Evolutionary conservation across 2,113 vertebrate species (phyloP), one percentile per base, ranked within the genome.

Genomic region (Anoplopoma fimbria): DNA sequence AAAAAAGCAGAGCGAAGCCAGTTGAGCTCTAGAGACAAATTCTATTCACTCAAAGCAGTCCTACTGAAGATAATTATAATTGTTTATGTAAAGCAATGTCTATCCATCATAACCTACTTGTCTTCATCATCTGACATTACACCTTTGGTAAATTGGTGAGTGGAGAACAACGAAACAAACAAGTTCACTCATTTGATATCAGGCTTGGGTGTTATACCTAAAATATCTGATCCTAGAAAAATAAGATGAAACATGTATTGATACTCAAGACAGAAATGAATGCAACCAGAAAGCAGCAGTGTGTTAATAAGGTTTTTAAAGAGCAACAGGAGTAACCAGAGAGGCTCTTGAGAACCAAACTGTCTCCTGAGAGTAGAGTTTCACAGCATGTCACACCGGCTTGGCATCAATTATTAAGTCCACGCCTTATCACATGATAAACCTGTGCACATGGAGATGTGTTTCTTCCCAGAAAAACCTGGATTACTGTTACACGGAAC

Each of bases 391-490:
- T 91, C 90, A 57, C 61, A 29, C 87, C 80, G 40, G 17, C 84
- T 84, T 53, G 36, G 47, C 77, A 95, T 96, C 77, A 93, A 95
- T 96, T 94, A 96, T 87, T 96, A 93, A 96, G 69, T 49, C 87
- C 81, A 87, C 75, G 69, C 75, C 47, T 65, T 69, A 86, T 85
- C 77, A 29, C 89, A 82, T 76, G 58, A 71, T 65, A 83, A 79
- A 49, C 82, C 87, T 86, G 31, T 86, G 81, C 75, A 42, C 8
- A 76, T 60, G 77, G 80, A 87, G 83, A 83, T 85, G 55, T 65
- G 64, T 86, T 85, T 88, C 90, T 67, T 63, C 1, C 29, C 9
- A 1, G 23, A 31, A 89, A 69, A 88, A 84, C 10, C 67, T 69
- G 33, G 76, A 92, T 90, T 87, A 89, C 65, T 72, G 74, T 85